Evolutionary conservation across 2,797 vertebrate species (phyloP), one percentile per base, ranked within the genome.

Genomic region (Threskiornis aethiopicus): DNA sequence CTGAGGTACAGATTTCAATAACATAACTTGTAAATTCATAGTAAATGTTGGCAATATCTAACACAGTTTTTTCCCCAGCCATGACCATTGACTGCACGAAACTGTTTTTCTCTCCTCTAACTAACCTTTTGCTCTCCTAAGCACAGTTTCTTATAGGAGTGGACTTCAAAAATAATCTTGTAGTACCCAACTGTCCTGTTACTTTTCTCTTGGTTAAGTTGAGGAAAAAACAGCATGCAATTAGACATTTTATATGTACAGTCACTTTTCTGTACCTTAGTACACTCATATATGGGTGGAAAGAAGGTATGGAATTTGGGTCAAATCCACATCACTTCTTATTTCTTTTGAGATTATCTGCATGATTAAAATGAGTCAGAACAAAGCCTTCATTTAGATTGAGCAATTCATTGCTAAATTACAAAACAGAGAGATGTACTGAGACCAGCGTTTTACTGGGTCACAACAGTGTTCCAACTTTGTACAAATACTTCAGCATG

Each of bases 291-390:
- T 59, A 52, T 42, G 44, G 31, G 24, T 81, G 66, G 69, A 79
- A 88, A 71, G 41, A 91, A 83, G 33, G n/a, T 84, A 75, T 88
- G 91, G 71, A 89, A 94, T 92, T 55, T 93, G 41, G 65, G 92
- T 90, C 65, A 92, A 93, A 90, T 90, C 67, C 83, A 87, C 49
- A 73, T 91, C 65, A 49, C 73, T 91, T 77, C 44, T 75, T 42
- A 59, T 94, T 94, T 80, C 89, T 84, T 94, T 94, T 84, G 87
- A 80, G 95, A 88, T 90, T 76, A 67, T 90, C 51, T 91, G 44
- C 52, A 33, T 70, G 54, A 87, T 80, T 95, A 84, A 92, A 93
- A 88, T 87, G 49, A 95, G 58, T 65, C 82, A 69, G 79, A 93
- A 94, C 59, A 93, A 81, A 91, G 47, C 81, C 61, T 87, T 64